Conservation (phyloP, 2,888 invertebrate species). For the Meghimatium bilineatum region DNA sequence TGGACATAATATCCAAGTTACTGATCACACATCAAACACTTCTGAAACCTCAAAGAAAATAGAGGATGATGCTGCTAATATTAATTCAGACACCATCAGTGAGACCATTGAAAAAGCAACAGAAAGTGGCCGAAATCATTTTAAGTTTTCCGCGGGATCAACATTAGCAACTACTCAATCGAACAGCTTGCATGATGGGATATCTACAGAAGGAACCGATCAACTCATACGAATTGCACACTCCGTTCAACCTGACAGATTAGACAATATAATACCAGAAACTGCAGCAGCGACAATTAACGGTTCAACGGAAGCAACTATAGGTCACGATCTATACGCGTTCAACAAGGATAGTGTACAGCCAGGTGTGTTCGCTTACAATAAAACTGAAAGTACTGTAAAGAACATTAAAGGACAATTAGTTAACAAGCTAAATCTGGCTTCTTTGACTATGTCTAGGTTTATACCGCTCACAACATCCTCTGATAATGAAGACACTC, state of each 20-base stretch:
- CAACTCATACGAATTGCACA: not conserved
- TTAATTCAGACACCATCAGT: not conserved
- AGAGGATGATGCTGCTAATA: not conserved
- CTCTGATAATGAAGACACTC: not conserved
- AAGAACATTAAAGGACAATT: not conserved
- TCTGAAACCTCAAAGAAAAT: not conserved
- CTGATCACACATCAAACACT: not conserved
- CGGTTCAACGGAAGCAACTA: not conserved
- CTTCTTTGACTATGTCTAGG: not conserved
- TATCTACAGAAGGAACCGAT: not conserved
- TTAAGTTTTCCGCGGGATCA: not conserved
- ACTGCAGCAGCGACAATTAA: not conserved
- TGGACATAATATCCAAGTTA: not conserved
- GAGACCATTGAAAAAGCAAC: not conserved
- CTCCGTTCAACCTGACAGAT: not conserved
- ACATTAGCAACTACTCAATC: not conserved
- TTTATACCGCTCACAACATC: not conserved
- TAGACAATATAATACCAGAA: not conserved
- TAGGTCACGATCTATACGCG: not conserved
- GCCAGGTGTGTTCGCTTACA: not conserved
- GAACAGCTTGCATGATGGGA: not conserved
- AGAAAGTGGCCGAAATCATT: not conserved
- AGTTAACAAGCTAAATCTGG: not conserved
- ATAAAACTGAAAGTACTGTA: not conserved
- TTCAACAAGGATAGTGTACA: not conserved